Base-by-base conservation (phyloP, 1,140 invertebrate genomes). In the Phymastichus coffea region DNA sequence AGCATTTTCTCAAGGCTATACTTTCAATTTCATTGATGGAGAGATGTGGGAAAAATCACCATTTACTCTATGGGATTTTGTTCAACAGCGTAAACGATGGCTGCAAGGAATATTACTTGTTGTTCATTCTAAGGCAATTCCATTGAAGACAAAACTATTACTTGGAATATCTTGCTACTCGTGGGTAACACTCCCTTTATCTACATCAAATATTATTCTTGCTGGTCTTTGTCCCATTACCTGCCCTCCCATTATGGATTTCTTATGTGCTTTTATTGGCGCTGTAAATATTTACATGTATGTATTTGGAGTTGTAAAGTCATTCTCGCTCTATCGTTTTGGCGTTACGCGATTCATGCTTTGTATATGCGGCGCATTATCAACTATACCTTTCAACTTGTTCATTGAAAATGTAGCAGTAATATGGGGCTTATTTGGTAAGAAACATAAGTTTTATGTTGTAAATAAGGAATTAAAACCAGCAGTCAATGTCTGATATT, bases 21-120 rank as follows among this genome's bases (percentile, higher is more conserved):
- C 88, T 1, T 97, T 97, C 73, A 93, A 94, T 70, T 97, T 96
- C 76, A 86, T 97, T 61, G 94, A 97, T 73, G 94, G 95, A 17
- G 95, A 97, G 80, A 97, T 98, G 95, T 94, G 93, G 88, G 95
- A 98, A 75, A 97, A 98, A 73, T 95, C 93, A 15, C 95, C 96
- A 7, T 99, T 98, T 71, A 94, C 93, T 1, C 77, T 97, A 1
- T 89, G 89, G 83, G 96, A 99, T 76, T 97, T 97, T 72, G 84
- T 98, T 37, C 94, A 97, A 74, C 96, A 98, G 75, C 83, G 96
- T 53, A 97, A 97, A 76, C 85, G 96, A 26, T 99, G 97, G 97
- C 84, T 98, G 44, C 93, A 97, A 81, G 97, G 96, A 67, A 98
- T 98, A 64, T 86, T 94, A 20, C 83, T 98, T 57, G 95, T 97